Percentiles rank a stretch among this genome's conserved stretches.
Conservation (phyloP, 2,888 invertebrate genomes). For the Parnassius orleans region DNA sequence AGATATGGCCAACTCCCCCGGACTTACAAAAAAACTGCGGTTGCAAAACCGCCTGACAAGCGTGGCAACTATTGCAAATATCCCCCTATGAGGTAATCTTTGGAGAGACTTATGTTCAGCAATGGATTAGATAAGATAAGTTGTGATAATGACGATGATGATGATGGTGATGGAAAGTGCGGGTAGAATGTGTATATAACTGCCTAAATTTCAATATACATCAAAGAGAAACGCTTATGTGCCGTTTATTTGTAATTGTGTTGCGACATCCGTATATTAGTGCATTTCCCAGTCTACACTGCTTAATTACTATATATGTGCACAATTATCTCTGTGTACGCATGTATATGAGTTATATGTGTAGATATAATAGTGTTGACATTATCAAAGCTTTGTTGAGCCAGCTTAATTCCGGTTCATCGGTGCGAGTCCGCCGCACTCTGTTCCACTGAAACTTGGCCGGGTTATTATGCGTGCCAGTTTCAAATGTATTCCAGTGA, state of each 20-base stretch:
- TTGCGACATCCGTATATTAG: slow-evolving; percentile 6
- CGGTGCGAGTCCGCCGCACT: slow-evolving; percentile 37
- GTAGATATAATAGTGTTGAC: slow-evolving; percentile 37
- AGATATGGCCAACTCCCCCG: no score
- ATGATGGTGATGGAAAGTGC: no score
- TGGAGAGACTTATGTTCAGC: no score
- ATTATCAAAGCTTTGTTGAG: slow-evolving; percentile 40
- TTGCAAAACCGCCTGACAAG: no score
- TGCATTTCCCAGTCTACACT: slow-evolving; percentile 13
- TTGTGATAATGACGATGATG: no score
- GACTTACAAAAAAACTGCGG: no score
- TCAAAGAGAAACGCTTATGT: no score
- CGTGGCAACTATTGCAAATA: no score
- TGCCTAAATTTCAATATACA: no score
- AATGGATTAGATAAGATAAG: no score
- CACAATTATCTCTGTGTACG: slow-evolving; percentile 16
- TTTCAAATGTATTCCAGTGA: slow-evolving; percentile 12
- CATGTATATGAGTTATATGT: slow-evolving; percentile 15
- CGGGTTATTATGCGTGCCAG: slow-evolving; percentile 28
- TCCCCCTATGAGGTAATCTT: no score
- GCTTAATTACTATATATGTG: slow-evolving; percentile 20
- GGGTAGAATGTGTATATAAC: no score
- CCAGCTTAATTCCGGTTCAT: slow-evolving; percentile 42
- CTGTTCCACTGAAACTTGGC: slow-evolving; percentile 34
- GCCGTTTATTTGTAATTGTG: slow-evolving; percentile 7